Percentiles rank a stretch among this genome's conserved stretches.
phyloP scores from a whole-genome alignment of 1,140 invertebrate species.

The Trinorchestia longiramus region DNA sequence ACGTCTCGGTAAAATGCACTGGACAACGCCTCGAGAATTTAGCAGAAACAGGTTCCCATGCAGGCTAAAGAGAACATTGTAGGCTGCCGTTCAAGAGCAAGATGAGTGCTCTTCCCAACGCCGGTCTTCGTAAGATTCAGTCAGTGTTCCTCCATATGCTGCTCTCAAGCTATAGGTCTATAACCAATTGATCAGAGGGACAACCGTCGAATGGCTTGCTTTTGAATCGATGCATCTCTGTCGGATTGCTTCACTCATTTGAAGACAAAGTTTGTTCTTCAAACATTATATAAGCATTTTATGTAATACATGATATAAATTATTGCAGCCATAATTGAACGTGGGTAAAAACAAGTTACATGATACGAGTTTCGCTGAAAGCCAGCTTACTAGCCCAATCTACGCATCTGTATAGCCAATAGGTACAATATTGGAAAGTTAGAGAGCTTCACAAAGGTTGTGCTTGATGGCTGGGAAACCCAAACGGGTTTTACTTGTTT shows the following conservation, averaged over 20 bases:
- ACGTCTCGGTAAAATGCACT: neutral
- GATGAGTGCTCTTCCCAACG: neutral
- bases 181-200: conserved; percentile 7
- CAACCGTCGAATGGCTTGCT: neutral
- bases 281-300: neutral
- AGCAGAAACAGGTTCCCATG: neutral
- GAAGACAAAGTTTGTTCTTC: neutral
- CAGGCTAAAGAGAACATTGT: neutral
- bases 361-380: neutral
- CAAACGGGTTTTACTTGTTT: conserved; percentile 35
- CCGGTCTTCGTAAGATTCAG: conserved; percentile 1
- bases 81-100: neutral
- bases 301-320: neutral
- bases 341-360: neutral
- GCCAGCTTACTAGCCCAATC: neutral
- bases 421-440: conserved; percentile 49
- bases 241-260: neutral
- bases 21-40: neutral
- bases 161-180: conserved; percentile 2
- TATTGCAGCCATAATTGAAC: neutral
- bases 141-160: neutral
- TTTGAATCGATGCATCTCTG: neutral
- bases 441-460: neutral
- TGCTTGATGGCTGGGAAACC: neutral
- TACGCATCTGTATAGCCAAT: neutral